Evolutionary conservation across 2,888 invertebrate genomes (phyloP).

Genomic region (Vanessa cardui): DNA sequence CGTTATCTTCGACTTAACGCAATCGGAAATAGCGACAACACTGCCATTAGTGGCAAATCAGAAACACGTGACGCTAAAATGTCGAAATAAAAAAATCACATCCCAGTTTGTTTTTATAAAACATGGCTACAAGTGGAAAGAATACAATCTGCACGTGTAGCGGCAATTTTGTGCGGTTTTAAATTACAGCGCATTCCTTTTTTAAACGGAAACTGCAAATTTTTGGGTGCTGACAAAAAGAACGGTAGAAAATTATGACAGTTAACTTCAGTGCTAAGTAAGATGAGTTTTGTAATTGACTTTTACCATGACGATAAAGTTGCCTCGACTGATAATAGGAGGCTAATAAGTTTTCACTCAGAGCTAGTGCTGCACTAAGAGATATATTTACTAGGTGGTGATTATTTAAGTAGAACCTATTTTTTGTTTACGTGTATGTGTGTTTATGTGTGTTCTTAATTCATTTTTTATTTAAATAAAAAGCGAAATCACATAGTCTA

Average conservation of each 20-base stretch:
- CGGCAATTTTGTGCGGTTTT: conserved; percentile 74
- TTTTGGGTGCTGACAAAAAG: conserved; percentile 63
- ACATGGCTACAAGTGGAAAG: conserved; percentile 60
- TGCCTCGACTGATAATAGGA: too few relatives aligned
- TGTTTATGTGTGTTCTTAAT: too few relatives aligned
- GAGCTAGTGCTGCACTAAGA: too few relatives aligned
- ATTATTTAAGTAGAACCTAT: too few relatives aligned
- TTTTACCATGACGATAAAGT: neutral
- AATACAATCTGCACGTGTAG: conserved; percentile 65
- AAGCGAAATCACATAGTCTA: too few relatives aligned
- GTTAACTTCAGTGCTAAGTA: conserved; percentile 46
- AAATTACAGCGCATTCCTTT: conserved; percentile 71
- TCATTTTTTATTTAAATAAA: too few relatives aligned
- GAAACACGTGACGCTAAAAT: conserved; percentile 67
- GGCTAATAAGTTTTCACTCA: too few relatives aligned
- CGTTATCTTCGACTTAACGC: conserved; percentile 45
- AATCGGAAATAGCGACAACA: conserved; percentile 65
- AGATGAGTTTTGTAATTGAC: neutral
- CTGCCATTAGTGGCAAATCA: conserved; percentile 75
- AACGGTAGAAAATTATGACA: conserved; percentile 49
- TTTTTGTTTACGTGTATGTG: too few relatives aligned
- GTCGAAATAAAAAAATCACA: conserved; percentile 50
- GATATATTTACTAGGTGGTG: too few relatives aligned
- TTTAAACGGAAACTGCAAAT: conserved; percentile 75
- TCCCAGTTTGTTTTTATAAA: conserved; percentile 53